A percentile compares a stretch with the other conserved stretches of the same genome.
These are phyloP conservation scores for Anisognathus igniventris DNA, from an alignment of 2,797 vertebrate species.

Conservation along the genomic window DNA sequence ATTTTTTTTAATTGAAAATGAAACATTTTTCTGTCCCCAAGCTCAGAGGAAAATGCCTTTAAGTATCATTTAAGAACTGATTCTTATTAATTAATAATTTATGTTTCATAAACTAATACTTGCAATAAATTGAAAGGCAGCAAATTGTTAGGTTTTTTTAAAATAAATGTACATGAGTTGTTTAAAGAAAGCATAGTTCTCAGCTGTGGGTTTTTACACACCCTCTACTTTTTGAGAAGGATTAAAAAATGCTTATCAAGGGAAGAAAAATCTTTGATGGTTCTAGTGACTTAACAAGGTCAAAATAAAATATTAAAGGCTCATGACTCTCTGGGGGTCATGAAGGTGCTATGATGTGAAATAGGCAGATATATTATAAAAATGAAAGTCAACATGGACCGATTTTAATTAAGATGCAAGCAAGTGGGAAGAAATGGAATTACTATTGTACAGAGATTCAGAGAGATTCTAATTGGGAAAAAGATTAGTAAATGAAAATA, in stretches of 20 bases:
- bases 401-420: constrained; percentile 70
- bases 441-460: constrained; percentile 13
- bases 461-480: constrained; percentile 31
- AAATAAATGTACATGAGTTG: not conserved
- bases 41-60: not conserved
- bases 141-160: not conserved
- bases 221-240: not conserved
- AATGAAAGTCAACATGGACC: constrained; percentile 37
- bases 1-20: not conserved
- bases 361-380: constrained; percentile 42
- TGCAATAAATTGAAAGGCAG: constrained; percentile 14
- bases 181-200: not conserved
- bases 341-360: constrained; percentile 61
- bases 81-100: not conserved
- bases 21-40: not conserved
- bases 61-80: not conserved
- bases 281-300: constrained; percentile 51
- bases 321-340: not conserved
- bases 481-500: constrained; percentile 45
- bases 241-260: not conserved
- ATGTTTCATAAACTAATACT: constrained; percentile 6
- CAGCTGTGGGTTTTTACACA: not conserved
- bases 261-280: constrained; percentile 38
- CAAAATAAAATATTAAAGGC: constrained; percentile 64
- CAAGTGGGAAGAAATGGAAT: constrained; percentile 45